Conservation (phyloP, 2,797 vertebrate genomes). For the Channallabes apus region DNA sequence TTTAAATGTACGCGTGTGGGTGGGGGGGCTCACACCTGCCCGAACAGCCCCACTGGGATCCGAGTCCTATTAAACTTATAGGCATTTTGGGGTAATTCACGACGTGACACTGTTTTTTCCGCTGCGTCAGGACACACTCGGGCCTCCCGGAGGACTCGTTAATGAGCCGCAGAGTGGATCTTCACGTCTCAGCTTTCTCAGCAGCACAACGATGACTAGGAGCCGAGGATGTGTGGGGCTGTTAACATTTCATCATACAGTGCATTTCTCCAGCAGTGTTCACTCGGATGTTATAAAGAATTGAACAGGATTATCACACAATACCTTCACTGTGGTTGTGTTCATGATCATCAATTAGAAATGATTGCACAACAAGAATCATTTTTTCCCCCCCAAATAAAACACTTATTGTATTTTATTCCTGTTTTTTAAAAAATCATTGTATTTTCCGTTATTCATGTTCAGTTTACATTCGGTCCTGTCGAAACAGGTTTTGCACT, state of each 20-base stretch:
- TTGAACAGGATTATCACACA: neutral
- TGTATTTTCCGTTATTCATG: neutral
- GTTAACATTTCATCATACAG: slow-evolving; percentile 13
- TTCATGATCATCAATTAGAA: neutral
- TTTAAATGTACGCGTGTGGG: slow-evolving; percentile 38
- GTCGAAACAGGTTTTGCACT: neutral
- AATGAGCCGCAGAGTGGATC: slow-evolving; percentile 30
- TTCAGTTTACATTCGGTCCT: neutral
- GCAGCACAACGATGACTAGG: slow-evolving; percentile 14
- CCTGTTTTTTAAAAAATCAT: neutral
- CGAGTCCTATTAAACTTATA: slow-evolving; percentile 33
- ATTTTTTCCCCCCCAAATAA: neutral
- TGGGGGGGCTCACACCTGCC: slow-evolving; percentile 11
- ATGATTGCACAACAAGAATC: neutral
- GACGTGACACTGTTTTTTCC: slow-evolving; percentile 37
- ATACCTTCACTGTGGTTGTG: neutral
- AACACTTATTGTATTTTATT: neutral
- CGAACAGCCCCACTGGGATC: slow-evolving; percentile 37
- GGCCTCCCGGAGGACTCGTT: slow-evolving; percentile 55
- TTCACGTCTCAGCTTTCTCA: slow-evolving; percentile 31
- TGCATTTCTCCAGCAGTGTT: neutral
- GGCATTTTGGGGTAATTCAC: slow-evolving; percentile 40
- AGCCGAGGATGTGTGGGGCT: neutral
- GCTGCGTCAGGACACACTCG: slow-evolving; percentile 46
- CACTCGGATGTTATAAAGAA: too few species aligned